Base-by-base conservation (phyloP, 2,888 invertebrate genomes). In the Sarcophaga subvicina region DNA sequence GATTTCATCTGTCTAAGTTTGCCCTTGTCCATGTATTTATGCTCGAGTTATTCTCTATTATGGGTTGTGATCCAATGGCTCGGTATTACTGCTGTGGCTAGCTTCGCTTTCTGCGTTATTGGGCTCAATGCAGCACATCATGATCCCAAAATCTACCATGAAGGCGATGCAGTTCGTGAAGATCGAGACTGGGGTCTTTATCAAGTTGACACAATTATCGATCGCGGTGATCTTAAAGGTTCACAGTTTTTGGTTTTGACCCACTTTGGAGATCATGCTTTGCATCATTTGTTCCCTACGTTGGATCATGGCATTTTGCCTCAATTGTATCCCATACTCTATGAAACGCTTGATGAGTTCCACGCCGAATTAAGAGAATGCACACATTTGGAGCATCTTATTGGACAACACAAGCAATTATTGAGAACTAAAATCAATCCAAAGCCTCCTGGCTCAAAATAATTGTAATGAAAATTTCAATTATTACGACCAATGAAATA, bases 221-320 rank as follows among this genome's bases (percentile, higher is more conserved):
- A 97, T 91, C 94, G 97, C 87, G 94, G 95, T 25, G 96, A 97
- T 87, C 94, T 96, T 84, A 95, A 95, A 12, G 95, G 95, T 17
- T 95, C 95, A 64, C 94, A 95, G 86, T 96, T 96, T 91, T 93
- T 96, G 86, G 95, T 95, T 0, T 91, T 97, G 78, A 96, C 96
- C 0, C 95, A 95, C 85, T 97, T 97, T 90, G 97, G 97, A 0
- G 96, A 96, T 84, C 98, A 98, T 91, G 94, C 95, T 0, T 93
- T 97, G 2, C 97, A 98, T 92, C 98, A 98, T 92, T 93, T 97
- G 25, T 96, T 97, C 89, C 97, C 97, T 0, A 96, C 97, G 0
- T 90, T 98, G 54, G 97, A 97, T 91, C 97, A 97, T 90, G 95
- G 95, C 0, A 95, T 96, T 82, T 92, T 98, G 17, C 94, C 95